Base-by-base conservation (phyloP, 2,888 invertebrate genomes). In the Macrophya annulata region DNA sequence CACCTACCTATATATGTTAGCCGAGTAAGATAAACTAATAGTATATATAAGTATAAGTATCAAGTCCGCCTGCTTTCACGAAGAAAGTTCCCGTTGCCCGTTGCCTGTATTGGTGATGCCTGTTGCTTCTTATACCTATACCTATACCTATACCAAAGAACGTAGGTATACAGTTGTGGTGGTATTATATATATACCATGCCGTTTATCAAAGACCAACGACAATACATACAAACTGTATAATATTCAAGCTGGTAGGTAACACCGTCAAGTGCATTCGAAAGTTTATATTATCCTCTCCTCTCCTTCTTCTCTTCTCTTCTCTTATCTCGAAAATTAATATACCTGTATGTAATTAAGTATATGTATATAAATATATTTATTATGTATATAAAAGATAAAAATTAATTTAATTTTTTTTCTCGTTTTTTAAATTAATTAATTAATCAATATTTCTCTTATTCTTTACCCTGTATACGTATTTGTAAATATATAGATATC, bases 251-350 rank as follows among this genome's bases (percentile, higher is more conserved):
- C n/a, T n/a, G n/a, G n/a, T n/a, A n/a, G 31, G 51, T 51, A 17
- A 62, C 31, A 31, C 31, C 31, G 31, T 43, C 62, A 82, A 83
- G 82, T 83, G 82, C 82, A 83, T 83, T 83, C 82, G 82, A 83
- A 83, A 83, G 82, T 83, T 83, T 83, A 82, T 81, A 79, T 82
- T n/a, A 31, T 82, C 10, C 48, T 79, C 59, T n/a, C n/a, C n/a
- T n/a, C n/a, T n/a, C n/a, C n/a, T n/a, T n/a, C n/a, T n/a, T n/a
- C 37, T 55, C 15, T 17, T 79, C 10, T 59, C 21, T 4, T 55
- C 9, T 62, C 17, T 21, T 62, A 21, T 62, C 6, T 59, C 1
- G 1, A 62, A 59, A 62, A 62, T 62, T 62, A 62, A 10, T n/a
- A 17, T 6, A n/a, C 59, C 4, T 6, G 5, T 62, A 55, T 55